These are phyloP conservation scores for Cephalopachus bancanus DNA, from an alignment of 2,797 vertebrate species.

Conservation along the genomic window DNA sequence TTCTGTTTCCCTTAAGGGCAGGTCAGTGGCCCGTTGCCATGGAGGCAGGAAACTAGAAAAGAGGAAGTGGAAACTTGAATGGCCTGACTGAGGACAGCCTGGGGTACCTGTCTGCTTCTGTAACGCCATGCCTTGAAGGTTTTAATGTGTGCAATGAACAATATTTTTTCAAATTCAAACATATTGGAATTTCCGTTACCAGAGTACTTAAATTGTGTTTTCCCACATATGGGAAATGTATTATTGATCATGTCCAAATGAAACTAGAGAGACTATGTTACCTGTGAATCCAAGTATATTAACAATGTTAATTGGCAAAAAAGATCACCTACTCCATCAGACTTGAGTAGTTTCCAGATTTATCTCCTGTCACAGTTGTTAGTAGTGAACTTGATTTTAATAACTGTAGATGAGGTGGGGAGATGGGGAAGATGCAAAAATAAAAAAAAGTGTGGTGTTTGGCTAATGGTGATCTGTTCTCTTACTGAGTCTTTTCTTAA, in stretches of 20 bases:
- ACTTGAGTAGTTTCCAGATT: neutral
- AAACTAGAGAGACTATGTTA: neutral
- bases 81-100: constrained; percentile 73
- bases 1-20: constrained; percentile 73
- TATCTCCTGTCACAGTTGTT: neutral
- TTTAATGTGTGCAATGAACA: constrained; percentile 80
- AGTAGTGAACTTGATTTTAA: constrained; percentile 56
- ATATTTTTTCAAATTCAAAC: constrained; percentile 6
- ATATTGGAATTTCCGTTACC: constrained; percentile 10
- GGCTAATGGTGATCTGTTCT: neutral
- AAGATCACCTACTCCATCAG: neutral
- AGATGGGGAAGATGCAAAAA: neutral
- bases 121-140: constrained; percentile 69
- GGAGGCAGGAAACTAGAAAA: constrained; percentile 62
- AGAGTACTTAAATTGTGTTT: constrained; percentile 53
- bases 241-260: constrained; percentile 23
- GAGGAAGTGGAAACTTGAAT: neutral
- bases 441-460: neutral
- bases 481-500: constrained; percentile 7
- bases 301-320: constrained; percentile 7
- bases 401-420: neutral
- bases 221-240: constrained; percentile 4
- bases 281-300: neutral
- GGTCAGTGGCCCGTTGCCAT: constrained; percentile 77
- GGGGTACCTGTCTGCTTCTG: constrained; percentile 80